Percentiles rank a stretch among this genome's conserved stretches.
Conservation (phyloP, 2,797 vertebrate species). For the Cirrhinus mrigala region DNA sequence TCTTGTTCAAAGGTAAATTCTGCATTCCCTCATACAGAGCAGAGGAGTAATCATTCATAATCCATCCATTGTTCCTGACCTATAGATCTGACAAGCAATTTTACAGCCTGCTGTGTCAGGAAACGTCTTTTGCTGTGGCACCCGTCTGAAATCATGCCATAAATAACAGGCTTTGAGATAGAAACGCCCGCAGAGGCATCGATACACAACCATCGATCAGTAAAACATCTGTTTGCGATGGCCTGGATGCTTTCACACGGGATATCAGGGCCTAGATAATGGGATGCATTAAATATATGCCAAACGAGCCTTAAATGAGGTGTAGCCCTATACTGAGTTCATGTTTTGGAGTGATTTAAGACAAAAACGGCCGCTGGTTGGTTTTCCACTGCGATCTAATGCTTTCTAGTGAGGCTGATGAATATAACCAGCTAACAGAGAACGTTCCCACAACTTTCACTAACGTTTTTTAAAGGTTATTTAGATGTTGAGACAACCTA, state of each 20-base stretch:
- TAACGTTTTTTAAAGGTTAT: background rate
- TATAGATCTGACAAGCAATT: background rate
- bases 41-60: slow-evolving; percentile 32
- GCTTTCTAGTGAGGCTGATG: background rate
- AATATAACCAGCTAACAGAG: background rate
- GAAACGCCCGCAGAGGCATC: slow-evolving; percentile 52
- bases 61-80: slow-evolving; percentile 44
- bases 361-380: background rate
- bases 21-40: slow-evolving; percentile 44
- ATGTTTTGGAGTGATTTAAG: background rate
- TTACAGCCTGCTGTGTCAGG: background rate
- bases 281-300: background rate
- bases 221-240: slow-evolving; percentile 51
- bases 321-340: too few relatives aligned
- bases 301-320: background rate
- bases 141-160: slow-evolving; percentile 17
- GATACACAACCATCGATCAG: slow-evolving; percentile 39
- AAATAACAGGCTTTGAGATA: slow-evolving; percentile 40
- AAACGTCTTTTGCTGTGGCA: background rate
- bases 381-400: background rate
- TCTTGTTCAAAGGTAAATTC: slow-evolving; percentile 86
- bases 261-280: background rate
- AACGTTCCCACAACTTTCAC: background rate
- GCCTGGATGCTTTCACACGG: slow-evolving; percentile 30
- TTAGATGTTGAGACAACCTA: background rate